Evolutionary conservation across 2,797 vertebrate species (phyloP), one percentile per base, ranked within the genome.

Genomic region (Gobionotothen gibberifrons): DNA sequence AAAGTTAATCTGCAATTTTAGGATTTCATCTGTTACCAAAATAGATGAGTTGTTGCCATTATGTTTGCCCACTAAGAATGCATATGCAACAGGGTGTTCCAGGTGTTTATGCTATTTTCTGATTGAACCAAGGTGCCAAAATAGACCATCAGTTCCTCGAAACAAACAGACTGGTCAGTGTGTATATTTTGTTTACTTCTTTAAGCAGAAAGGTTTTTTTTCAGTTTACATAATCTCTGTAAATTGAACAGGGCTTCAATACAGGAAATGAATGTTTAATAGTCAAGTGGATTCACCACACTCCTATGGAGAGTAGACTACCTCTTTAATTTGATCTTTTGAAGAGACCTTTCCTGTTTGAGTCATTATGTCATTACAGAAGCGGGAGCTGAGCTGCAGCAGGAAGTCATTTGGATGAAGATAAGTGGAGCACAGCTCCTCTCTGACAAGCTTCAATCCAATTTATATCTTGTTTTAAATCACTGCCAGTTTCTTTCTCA

Each of bases 381-480:
- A 10, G 16, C 66, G 61, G 22, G 40, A 67, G 51, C 14, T 60
- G 49, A 67, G 52, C 39, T 44, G 19, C 54, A 59, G 40, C 51
- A 53, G 29, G 19, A 62, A 70, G 56, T 39, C 4, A 64, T 64
- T 26, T 76, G n/a, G 62, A 69, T 54, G 42, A 13, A 53, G 58
- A 46, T 55, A 69, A 51, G 46, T 66, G 36, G 53, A 48, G 56
- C 29, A 69, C n/a, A 22, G 21, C 55, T 69, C 46, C 42, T 61
- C n/a, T 64, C 44, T 47, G 44, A 57, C 21, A 5, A 60, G 26
- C 54, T 47, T 65, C 47, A 53, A 29, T 52, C 39, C 40, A 68
- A 61, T 26, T 79, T 56, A 70, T 66, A 49, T 46, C 44, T 47
- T 21, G 44, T 22, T 72, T 43, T 48, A 40, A 68, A 73, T 64